phyloP scores from a whole-genome alignment of 2,113 vertebrate species.

The Salvelinus namaycush region DNA sequence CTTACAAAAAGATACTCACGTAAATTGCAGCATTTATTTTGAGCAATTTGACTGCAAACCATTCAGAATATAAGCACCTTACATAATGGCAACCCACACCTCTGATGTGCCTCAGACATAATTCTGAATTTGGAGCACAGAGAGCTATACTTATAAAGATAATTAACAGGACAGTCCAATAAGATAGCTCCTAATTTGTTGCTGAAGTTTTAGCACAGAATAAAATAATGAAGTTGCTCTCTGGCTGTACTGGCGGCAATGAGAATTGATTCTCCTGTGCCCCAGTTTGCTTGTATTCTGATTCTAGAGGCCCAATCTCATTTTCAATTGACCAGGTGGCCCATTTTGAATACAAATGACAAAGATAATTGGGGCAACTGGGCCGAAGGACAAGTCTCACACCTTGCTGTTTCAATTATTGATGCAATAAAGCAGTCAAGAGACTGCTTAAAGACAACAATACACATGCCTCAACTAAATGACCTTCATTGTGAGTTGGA shows the following conservation, averaged over 20 bases:
- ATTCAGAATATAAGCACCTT: too few relatives aligned
- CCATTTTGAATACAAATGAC: neutral
- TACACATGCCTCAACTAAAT: neutral
- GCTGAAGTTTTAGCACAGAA: neutral
- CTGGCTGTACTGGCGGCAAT: neutral
- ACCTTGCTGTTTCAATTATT: neutral
- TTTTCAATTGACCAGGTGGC: slow-evolving; percentile 15
- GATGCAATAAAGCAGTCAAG: neutral
- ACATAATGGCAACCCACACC: neutral
- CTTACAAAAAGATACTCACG: too few relatives aligned
- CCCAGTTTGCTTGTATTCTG: neutral
- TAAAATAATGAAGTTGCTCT: neutral
- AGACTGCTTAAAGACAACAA: neutral
- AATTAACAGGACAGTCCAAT: too few relatives aligned
- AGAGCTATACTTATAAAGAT: too few relatives aligned
- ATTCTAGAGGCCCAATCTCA: slow-evolving; percentile 18
- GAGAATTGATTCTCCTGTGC: neutral
- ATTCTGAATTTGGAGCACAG: neutral
- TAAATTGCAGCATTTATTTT: too few relatives aligned
- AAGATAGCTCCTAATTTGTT: too few relatives aligned
- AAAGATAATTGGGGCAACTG: slow-evolving; percentile 8
- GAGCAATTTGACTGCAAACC: too few relatives aligned
- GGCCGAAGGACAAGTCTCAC: neutral
- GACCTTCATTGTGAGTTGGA: neutral
- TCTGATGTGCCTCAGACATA: neutral